Base-by-base conservation (phyloP, 2,113 vertebrate genomes). In the Edolisoma coerulescens region DNA sequence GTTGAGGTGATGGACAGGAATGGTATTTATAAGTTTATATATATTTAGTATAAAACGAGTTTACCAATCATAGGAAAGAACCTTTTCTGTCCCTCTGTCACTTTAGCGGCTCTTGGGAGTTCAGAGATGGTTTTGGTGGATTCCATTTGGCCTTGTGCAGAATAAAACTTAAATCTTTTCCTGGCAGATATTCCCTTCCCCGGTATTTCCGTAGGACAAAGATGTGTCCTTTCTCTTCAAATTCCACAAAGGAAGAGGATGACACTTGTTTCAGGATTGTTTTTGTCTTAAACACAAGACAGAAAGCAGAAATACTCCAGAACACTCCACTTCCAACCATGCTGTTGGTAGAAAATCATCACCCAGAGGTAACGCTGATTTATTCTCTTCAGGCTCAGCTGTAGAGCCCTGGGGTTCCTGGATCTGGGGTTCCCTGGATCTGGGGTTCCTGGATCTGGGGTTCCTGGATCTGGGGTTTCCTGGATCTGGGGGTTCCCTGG, bases 181-280 rank as follows among this genome's bases (percentile, higher is more conserved):
- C 53, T 57, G 39, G 13, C 50, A 69, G 45, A 16, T 11, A 20
- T 57, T 63, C 33, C 17, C 54, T 67, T 50, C 16, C 42, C 30
- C 3, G 2, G 10, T 5, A 0, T 35, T 87, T 90, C 24, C 79
- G 27, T 7, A 39, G 63, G 77, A 54, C 32, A 42, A 44, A 35
- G 45, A 47, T 24, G 27, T 45, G 21, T 21, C 65, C 57, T 70
- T 16, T 35, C 26, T n/a, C 16, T 64, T 47, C 9, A 18, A 53
- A 7, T 41, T 33, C 39, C 1, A 4, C 12, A 2, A 45, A n/a
- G 67, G 39, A 61, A 45, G 16, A 68, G 3, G 6, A 21, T 18
- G 11, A 5, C 17, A 63, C 17, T n/a, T 15, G 1, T 53, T 61
- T 32, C 14, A 24, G 56, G 11, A 19, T 44, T 19, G 11, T 0